Percentiles rank a stretch among this genome's conserved stretches.
phyloP scores from a whole-genome alignment of 2,113 vertebrate species.

The Spilogale gracilis region DNA sequence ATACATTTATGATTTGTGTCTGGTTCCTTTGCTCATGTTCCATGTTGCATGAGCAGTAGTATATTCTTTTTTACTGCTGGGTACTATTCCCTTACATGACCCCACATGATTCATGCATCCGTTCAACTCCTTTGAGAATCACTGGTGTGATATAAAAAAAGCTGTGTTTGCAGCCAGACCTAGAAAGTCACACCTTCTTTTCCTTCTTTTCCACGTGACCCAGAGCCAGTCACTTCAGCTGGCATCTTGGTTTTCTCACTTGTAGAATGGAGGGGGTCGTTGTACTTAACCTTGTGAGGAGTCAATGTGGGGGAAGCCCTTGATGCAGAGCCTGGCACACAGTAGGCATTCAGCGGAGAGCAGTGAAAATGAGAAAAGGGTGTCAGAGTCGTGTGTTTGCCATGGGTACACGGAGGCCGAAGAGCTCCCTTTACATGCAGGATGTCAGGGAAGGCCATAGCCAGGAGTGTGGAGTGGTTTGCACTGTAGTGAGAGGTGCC shows the following conservation, averaged over 20 bases:
- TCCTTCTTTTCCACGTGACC: background rate
- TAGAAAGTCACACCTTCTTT: background rate
- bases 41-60: background rate
- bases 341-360: no score
- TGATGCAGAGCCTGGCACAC: accelerated
- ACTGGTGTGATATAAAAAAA: background rate
- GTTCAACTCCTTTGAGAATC: background rate
- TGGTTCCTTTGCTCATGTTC: background rate
- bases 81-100: background rate
- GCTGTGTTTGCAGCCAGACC: background rate
- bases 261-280: background rate
- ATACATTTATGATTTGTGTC: background rate
- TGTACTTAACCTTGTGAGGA: background rate
- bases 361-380: background rate
- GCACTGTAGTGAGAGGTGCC: background rate
- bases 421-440: background rate
- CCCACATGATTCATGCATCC: background rate
- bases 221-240: background rate
- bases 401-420: accelerated
- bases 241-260: background rate
- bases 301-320: background rate
- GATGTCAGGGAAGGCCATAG: background rate
- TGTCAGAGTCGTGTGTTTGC: background rate
- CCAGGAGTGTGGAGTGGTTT: background rate
- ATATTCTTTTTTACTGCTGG: background rate